phyloP scores from a whole-genome alignment of 2,797 vertebrate species.

The Clarias platycephalus region DNA sequence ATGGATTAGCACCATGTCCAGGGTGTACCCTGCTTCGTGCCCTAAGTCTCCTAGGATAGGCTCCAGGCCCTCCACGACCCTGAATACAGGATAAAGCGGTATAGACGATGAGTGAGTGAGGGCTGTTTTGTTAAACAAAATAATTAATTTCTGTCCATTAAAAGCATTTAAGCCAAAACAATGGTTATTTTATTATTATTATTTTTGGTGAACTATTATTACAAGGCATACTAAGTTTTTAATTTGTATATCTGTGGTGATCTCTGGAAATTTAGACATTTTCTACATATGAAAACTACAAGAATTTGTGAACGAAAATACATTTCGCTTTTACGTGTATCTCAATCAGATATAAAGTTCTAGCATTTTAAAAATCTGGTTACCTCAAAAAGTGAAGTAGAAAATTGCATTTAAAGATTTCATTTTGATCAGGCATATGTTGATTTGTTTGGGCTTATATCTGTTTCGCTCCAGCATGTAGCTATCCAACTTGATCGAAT shows the following conservation, averaged over 20 bases:
- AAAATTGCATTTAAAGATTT: not conserved
- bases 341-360: not conserved
- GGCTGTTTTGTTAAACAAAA: not conserved
- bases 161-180: not conserved
- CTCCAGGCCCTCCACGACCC: too few relatives aligned
- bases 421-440: constrained; percentile 1
- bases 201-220: not conserved
- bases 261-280: not conserved
- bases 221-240: not conserved
- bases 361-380: not conserved
- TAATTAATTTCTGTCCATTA: not conserved
- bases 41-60: too few relatives aligned
- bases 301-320: not conserved
- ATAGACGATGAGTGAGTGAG: too few relatives aligned
- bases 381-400: not conserved
- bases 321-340: not conserved
- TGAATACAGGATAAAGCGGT: too few relatives aligned
- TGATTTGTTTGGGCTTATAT: not conserved
- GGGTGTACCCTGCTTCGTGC: too few relatives aligned
- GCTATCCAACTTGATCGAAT: not conserved
- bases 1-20: too few relatives aligned
- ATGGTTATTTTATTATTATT: not conserved
- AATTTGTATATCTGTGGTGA: not conserved
- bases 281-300: not conserved
- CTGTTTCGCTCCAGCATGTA: not conserved